These are phyloP conservation scores for Colaptes auratus DNA, from an alignment of 2,113 vertebrate species.

Conservation along the genomic window DNA sequence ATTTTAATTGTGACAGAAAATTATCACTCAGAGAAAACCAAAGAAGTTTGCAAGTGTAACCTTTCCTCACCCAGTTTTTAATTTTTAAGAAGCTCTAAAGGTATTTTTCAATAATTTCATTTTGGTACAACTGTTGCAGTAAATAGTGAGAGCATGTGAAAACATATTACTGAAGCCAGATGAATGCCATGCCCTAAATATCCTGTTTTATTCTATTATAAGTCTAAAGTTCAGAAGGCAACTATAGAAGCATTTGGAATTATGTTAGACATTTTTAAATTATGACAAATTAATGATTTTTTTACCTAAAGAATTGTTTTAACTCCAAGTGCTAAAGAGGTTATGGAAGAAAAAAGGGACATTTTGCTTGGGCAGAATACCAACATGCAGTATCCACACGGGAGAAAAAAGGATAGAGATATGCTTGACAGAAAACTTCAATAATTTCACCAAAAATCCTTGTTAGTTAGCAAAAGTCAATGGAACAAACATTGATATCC, in stretches of 20 bases:
- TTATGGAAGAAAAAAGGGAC: neutral
- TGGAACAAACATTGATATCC: neutral
- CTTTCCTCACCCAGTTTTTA: neutral
- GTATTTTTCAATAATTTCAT: neutral
- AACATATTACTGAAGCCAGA: neutral
- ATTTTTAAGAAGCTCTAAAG: neutral
- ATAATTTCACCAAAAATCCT: neutral
- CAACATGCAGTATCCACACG: neutral
- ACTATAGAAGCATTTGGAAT: neutral
- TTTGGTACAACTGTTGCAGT: neutral
- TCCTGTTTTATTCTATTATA: neutral
- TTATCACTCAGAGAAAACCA: neutral
- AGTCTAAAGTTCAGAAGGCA: neutral
- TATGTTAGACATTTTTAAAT: neutral
- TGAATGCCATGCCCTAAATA: neutral
- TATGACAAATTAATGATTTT: neutral
- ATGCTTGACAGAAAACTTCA: neutral
- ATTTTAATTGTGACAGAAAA: neutral
- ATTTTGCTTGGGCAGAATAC: neutral
- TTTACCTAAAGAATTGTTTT: neutral
- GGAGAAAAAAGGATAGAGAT: neutral
- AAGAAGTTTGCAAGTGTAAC: neutral
- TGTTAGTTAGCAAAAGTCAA: neutral
- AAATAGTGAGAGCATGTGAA: neutral
- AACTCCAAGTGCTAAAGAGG: neutral